Percentiles rank a stretch among this genome's conserved stretches.
Conservation (phyloP, 1,140 invertebrate genomes). For the Yoshiicerus persimilis region DNA sequence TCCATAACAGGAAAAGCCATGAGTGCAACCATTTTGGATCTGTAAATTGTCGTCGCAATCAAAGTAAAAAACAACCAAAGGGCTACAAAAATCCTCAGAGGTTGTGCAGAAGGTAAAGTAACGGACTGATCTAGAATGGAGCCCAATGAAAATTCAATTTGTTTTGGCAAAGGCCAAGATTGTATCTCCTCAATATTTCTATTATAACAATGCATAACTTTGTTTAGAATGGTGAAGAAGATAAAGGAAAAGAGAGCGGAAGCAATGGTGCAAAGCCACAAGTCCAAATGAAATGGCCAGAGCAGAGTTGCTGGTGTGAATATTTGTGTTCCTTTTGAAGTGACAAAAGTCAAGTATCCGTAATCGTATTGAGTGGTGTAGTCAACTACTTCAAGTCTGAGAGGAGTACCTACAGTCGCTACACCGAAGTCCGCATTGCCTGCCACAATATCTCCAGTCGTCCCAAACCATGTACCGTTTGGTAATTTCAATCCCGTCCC, state of each 20-base stretch:
- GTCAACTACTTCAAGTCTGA: not conserved
- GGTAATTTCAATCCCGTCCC: conserved; percentile 7
- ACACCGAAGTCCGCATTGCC: conserved; percentile 18
- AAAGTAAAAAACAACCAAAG: conserved; percentile 34
- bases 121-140: conserved; percentile 35
- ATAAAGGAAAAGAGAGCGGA: not conserved
- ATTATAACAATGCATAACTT: not conserved
- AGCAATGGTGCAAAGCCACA: conserved; percentile 16
- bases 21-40: conserved; percentile 35
- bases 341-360: conserved; percentile 34
- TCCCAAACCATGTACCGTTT: conserved; percentile 36
- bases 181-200: not conserved
- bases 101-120: not conserved
- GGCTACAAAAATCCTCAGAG: not conserved
- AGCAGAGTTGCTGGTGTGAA: conserved; percentile 31
- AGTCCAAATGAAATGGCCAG: conserved; percentile 24
- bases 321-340: not conserved
- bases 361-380: conserved; percentile 23
- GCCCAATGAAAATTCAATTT: conserved; percentile 11
- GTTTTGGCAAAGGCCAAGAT: not conserved
- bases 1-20: conserved; percentile 39
- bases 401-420: conserved; percentile 6
- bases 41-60: conserved; percentile 14
- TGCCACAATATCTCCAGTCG: conserved; percentile 9
- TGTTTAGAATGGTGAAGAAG: not conserved